Percentiles rank a stretch among this genome's conserved stretches.
These are phyloP conservation scores for Megathymus violae DNA, from an alignment of 1,140 invertebrate species.

Conservation along the genomic window DNA sequence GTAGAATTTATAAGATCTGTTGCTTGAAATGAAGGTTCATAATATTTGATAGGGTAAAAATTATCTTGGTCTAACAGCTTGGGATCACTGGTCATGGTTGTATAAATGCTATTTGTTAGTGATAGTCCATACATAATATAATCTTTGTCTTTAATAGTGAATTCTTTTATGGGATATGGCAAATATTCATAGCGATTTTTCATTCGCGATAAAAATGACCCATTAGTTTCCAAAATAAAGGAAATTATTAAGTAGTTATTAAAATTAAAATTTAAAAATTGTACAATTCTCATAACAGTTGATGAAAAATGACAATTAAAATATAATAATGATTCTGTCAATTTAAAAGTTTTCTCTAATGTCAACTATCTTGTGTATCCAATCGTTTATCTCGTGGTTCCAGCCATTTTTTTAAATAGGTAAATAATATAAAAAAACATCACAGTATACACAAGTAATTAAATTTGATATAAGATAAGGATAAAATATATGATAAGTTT, in stretches of 20 bases:
- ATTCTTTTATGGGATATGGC: slow-evolving; percentile 1
- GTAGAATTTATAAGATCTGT: not conserved
- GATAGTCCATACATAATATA: not conserved
- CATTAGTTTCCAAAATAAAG: slow-evolving; percentile 24
- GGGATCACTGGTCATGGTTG: not conserved
- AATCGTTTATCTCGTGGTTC: too few relatives aligned
- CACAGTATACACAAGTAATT: too few relatives aligned
- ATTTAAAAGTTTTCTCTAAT: not conserved
- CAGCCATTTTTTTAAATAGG: too few relatives aligned
- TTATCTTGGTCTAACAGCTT: not conserved
- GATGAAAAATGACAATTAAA: not conserved
- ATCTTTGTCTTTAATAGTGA: not conserved
- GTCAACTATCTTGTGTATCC: not conserved
- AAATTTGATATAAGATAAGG: too few relatives aligned
- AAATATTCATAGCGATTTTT: slow-evolving; percentile 49
- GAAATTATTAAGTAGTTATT: slow-evolving; percentile 10
- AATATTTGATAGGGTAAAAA: not conserved
- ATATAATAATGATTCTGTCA: not conserved
- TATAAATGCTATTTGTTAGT: not conserved
- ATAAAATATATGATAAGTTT: too few relatives aligned
- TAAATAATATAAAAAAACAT: too few relatives aligned
- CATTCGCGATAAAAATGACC: slow-evolving; percentile 40
- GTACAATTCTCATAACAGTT: not conserved
- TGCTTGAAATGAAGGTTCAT: not conserved
- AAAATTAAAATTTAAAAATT: not conserved